Base-by-base conservation (phyloP, 1,140 invertebrate species). In the Pollicipes pollicipes region DNA sequence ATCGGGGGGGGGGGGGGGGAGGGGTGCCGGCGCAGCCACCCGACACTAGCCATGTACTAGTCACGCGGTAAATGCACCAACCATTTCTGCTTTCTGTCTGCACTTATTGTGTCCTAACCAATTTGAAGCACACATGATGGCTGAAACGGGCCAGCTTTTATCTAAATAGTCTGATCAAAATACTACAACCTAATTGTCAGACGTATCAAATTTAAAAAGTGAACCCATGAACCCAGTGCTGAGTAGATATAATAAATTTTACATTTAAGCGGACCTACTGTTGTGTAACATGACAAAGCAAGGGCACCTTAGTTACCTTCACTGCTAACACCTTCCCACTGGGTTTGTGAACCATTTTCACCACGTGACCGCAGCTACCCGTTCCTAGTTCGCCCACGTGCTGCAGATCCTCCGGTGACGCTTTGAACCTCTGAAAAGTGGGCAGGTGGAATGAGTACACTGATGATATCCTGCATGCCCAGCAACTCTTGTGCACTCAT, bases 291-390 rank as follows among this genome's bases (percentile, higher is more conserved):
- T n/a, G n/a, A n/a, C n/a, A n/a, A n/a, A n/a, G n/a, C n/a, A n/a
- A n/a, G n/a, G n/a, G n/a, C n/a, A 70, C 72, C 68, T 70, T 17
- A 73, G 75, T 80, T 82, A 93, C 90, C 83, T 98, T 98, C 0
- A 98, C 95, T 73, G 95, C 95, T 78, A 98, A 93, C 35, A 92
- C 84, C 76, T 87, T 87, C 30, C 85, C 84, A 74, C 90, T 93
- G 17, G 87, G 87, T 79, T 87, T 89, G 80, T 98, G 95, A 73
- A 86, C 81, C 95, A 98, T 97, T 82, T 95, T 95, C 2, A 95
- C 90, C 16, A 98, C 95, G 82, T 96, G 92, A n/a, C 95, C 95
- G 80, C 93, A 97, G 13, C 94, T 97, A 6, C 95, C 96, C 80
- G 91, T 92, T 71, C 95, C 96, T 67, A 98, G 82, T 79, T 97